A percentile compares a stretch with the other conserved stretches of the same genome.
Conservation (phyloP, 64 coral and sea anemone species). For the Cladopsammia gracilis region DNA sequence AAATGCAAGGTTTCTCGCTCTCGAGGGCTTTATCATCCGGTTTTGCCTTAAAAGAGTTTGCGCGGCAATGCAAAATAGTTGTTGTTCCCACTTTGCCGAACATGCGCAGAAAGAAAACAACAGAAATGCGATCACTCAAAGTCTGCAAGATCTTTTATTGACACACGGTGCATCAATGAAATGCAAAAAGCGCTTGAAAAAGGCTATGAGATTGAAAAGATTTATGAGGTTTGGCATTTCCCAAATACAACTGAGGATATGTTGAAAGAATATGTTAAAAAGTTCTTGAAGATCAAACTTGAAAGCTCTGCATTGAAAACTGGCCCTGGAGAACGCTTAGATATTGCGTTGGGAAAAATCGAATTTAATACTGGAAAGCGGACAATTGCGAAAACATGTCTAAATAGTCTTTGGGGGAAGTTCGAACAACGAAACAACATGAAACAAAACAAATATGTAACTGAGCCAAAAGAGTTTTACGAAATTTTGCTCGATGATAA, state of each 20-base stretch:
- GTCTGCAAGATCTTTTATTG: too few species aligned
- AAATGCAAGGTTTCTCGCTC: conserved; percentile 2
- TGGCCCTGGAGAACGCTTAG: not conserved
- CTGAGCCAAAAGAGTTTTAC: not conserved
- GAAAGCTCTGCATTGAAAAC: not conserved
- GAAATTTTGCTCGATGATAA: not conserved
- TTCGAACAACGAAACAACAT: not conserved
- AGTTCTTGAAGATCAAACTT: conserved; percentile 4
- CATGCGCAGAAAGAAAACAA: not conserved
- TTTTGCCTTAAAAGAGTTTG: not conserved
- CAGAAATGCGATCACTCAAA: not conserved
- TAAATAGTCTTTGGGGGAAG: not conserved
- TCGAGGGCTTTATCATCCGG: not conserved
- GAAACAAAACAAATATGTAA: conserved; percentile 7
- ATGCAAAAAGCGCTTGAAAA: conserved; percentile 5
- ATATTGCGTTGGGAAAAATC: not conserved
- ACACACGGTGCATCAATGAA: too few species aligned
- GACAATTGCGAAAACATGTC: not conserved
- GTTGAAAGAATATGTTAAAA: not conserved
- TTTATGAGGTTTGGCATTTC: conserved; percentile 9
- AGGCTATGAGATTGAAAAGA: not conserved
- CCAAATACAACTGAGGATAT: not conserved
- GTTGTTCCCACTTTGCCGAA: not conserved
- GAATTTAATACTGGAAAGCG: not conserved
- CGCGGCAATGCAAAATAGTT: not conserved